Evolutionary conservation across 2,888 invertebrate genomes (phyloP), one percentile per base, ranked within the genome.

Genomic region (Uloborus plumipes): DNA sequence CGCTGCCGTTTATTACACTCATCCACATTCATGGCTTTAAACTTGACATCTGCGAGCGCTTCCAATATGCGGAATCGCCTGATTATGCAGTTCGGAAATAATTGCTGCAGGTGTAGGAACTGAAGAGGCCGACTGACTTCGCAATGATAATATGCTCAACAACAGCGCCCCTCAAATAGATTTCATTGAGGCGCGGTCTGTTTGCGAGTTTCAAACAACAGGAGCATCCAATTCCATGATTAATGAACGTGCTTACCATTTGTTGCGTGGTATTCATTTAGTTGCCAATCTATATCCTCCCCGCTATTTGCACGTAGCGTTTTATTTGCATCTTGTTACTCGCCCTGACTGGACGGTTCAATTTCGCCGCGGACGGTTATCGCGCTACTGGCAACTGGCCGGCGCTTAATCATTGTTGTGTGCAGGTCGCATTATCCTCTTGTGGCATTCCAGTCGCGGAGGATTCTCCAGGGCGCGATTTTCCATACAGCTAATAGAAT

Each of bases 241-340:
- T 69, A 69, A 69, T 69, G 69, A 69, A 69, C 39, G 55, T 69
- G 67, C 53, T 31, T 26, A 31, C 31, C 31, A 31, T 31, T 64
- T 64, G 64, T 64, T 64, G 47, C n/a, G 64, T 64, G 22, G 26
- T 53, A 53, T 53, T 61, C 61, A 61, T 22, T 26, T 61, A 26
- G 26, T 13, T 26, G 55, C 55, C 55, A n/a, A 16, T 16, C 55
- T 55, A 20, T 55, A 55, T 55, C 55, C n/a, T 20, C 51, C 15
- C 64, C n/a, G 64, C 47, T 64, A 18, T 64, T 64, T 64, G 64
- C 47, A n/a, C 47, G 64, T 7, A 51, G 51, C 31, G 55, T 69
- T 69, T 69, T 69, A 69, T 69, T 69, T 69, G 69, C 69, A 58
- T 58, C 69, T 69, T 55, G 69, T 69, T 69, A 39, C 31, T 31